Evolutionary conservation across 2,113 vertebrate species (phyloP), one percentile per base, ranked within the genome.

Genomic region (Anarrhichthys ocellatus): DNA sequence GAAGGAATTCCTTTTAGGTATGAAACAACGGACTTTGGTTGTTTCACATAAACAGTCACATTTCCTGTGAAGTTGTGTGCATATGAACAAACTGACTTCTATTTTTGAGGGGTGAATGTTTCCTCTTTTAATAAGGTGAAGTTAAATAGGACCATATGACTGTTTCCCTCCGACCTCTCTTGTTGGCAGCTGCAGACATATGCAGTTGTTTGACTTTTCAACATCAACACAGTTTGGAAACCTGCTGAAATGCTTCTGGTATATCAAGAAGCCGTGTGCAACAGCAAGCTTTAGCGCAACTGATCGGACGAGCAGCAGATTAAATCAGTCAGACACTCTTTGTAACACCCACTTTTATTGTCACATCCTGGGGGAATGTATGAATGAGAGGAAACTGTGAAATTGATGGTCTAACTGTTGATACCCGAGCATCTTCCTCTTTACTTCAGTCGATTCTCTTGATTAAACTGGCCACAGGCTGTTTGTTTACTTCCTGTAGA

Each of bases 281-380:
- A n/a, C 65, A 73, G 62, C 27, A 36, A 67, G 20, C 8, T 54
- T 24, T 4, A 2, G 4, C 36, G 14, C 8, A 44, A 32, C 9
- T 54, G 34, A 50, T 24, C 27, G 1, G 22, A 22, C 20, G 68
- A 40, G 50, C 50, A 22, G 40, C 34, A 36, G 14, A 73, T 65
- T 67, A 17, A 65, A 80, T 65, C 48, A 27, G 18, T 27, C 29
- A 40, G 29, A 69, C 34, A 20, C 18, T 1, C 40, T 66, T 42
- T 52, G 20, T 34, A 66, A 58, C 40, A 17, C 9, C 42, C 22
- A 32, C 5, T 52, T 78, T 34, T 70, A 72, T 59, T 78, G 9
- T 7, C 29, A 56, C 44, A 75, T 72, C 70, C 65, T 40, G 27
- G 63, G 52, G 76, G 42, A 82, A n/a, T 70, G 80, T 73, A 50